phyloP scores from a whole-genome alignment of 2,797 vertebrate species.

The Amphiprion clarkii region DNA sequence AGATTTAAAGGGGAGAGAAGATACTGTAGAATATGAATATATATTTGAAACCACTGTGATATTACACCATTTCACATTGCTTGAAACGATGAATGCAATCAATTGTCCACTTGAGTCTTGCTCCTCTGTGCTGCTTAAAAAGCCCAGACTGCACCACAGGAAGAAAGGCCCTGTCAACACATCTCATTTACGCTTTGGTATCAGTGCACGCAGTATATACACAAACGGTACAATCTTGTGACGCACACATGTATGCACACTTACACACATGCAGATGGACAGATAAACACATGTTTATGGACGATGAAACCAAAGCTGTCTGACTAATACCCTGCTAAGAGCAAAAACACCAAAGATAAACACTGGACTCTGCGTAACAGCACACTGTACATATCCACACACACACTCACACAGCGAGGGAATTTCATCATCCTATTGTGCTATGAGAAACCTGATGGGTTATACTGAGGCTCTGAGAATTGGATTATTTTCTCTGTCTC shows the following conservation, averaged over 20 bases:
- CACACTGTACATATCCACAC: slow-evolving; percentile 24
- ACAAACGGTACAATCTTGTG: slow-evolving; percentile 31
- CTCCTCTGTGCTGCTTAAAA: slow-evolving; percentile 38
- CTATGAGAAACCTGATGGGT: slow-evolving; percentile 68
- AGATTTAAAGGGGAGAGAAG: background rate
- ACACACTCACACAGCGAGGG: slow-evolving; percentile 25
- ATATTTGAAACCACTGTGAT: background rate
- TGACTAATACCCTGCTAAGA: slow-evolving; percentile 63
- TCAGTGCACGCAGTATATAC: slow-evolving; percentile 25
- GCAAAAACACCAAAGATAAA: slow-evolving; percentile 68
- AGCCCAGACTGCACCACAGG: slow-evolving; percentile 17
- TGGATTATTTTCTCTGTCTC: slow-evolving; percentile 70
- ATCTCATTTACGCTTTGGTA: slow-evolving; percentile 42
- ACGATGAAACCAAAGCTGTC: slow-evolving; percentile 66
- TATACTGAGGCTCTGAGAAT: slow-evolving; percentile 67
- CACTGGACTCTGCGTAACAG: slow-evolving; percentile 40
- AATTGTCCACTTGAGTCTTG: slow-evolving; percentile 22
- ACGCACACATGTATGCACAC: slow-evolving; percentile 23
- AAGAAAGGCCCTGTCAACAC: slow-evolving; percentile 56
- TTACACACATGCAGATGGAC: slow-evolving; percentile 31
- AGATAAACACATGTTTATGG: slow-evolving; percentile 39
- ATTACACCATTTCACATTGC: background rate
- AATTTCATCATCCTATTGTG: slow-evolving; percentile 74
- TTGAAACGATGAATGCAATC: slow-evolving; percentile 37
- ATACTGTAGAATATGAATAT: slow-evolving; percentile 11